Evolutionary conservation across 2,888 invertebrate species (phyloP).

Genomic region (Epinotia bilunana): DNA sequence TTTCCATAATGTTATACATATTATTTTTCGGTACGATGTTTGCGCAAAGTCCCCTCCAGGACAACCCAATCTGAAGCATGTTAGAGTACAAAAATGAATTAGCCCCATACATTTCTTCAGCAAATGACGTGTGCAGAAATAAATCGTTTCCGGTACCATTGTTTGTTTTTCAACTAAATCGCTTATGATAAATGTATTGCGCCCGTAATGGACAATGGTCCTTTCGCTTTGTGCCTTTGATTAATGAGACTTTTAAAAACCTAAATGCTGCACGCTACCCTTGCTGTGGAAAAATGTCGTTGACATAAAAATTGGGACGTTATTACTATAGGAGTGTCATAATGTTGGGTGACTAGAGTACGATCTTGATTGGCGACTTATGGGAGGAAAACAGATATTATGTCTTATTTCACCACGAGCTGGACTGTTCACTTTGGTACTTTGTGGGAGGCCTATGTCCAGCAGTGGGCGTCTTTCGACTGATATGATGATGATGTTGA

Average conservation of each 20-base stretch:
- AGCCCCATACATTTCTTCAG: constrained; percentile 36
- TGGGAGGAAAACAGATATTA: no score
- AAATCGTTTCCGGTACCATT: constrained; percentile 58
- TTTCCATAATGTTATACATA: no score
- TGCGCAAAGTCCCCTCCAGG: not conserved
- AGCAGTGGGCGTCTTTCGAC: no score
- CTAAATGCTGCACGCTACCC: constrained; percentile 51
- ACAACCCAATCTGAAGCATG: not conserved
- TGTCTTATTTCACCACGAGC: no score
- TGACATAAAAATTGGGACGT: constrained; percentile 36
- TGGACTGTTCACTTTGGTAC: no score
- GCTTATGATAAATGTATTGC: constrained; percentile 78
- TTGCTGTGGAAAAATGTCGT: constrained; percentile 42
- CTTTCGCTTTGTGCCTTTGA: constrained; percentile 56
- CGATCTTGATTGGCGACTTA: no score
- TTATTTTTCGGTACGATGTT: no score
- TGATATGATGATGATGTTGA: no score
- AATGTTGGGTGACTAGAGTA: constrained; percentile 3
- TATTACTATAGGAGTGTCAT: constrained; percentile 31
- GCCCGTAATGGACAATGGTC: constrained; percentile 58
- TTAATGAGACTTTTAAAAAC: constrained; percentile 60
- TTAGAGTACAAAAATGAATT: not conserved
- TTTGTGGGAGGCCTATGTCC: no score
- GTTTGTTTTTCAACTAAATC: constrained; percentile 55
- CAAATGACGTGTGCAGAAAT: constrained; percentile 67